Base-by-base conservation (phyloP, 2,113 vertebrate species). In the Ginglymostoma cirratum region DNA sequence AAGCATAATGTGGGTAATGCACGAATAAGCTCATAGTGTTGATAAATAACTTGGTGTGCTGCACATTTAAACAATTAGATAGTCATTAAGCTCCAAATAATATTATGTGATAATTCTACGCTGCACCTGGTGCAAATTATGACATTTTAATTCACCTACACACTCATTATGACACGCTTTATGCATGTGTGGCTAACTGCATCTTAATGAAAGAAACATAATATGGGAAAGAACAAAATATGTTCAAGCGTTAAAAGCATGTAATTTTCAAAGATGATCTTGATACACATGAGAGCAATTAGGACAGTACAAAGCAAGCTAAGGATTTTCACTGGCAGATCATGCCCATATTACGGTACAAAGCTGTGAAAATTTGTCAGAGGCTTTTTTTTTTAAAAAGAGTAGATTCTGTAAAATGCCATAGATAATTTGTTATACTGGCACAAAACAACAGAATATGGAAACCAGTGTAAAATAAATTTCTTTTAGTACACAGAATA, bases 51-150 rank as follows among this genome's bases (percentile, higher is more conserved):
- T 96, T 96, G 96, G 96, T 34, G 93, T 72, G 0, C 89, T 96
- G 96, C 97, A 97, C 96, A 97, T 96, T 96, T 96, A 96, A 97
- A 96, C 96, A 97, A 97, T 97, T 97, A 97, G 97, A 70, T 96
- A 96, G 96, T 38, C 72, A 96, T 94, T 94, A 96, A 94, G 96
- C 52, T 42, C 96, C 94, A 94, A 94, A 92, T 96, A 96, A 96
- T 89, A 96, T 94, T 95, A 78, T 94, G 76, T 94, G 61, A 95
- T 96, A 94, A 96, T 94, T 95, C 65, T 38, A 95, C 65, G 78
- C 96, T 94, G 92, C 96, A 97, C 94, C 96, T 96, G 95, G 87
- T 89, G 76, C 94, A 96, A 97, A 5, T 96, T 97, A 97, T 95
- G 94, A 95, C 94, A 95, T 95, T 72, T 95, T 95, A 95, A 95